phyloP scores from a whole-genome alignment of 2,113 vertebrate species.

The Mormoops blainvillei region DNA sequence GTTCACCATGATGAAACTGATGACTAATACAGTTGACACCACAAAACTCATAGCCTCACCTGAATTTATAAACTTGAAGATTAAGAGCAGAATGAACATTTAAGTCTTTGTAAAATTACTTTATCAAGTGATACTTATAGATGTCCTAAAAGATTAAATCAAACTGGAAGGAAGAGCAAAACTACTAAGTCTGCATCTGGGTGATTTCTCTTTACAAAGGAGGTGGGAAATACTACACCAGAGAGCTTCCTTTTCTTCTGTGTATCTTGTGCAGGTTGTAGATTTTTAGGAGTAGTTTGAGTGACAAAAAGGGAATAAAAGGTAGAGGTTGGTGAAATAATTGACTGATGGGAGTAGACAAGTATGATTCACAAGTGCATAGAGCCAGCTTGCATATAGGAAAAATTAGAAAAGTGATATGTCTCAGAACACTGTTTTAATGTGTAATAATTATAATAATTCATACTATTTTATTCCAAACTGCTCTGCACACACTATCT shows the following conservation, averaged over 20 bases:
- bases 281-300: not conserved
- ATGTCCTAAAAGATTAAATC: not conserved
- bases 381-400: not conserved
- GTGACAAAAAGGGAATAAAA: not conserved
- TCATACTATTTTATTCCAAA: not conserved
- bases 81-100: not conserved
- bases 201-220: not conserved
- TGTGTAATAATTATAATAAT: not conserved
- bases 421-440: not conserved
- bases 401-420: not conserved
- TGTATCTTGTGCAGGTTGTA: not conserved
- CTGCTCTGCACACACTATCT: not conserved
- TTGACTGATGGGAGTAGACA: not conserved
- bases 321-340: not conserved
- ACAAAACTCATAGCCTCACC: not conserved
- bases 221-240: not conserved
- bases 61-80: not conserved
- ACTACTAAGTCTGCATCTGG: not conserved
- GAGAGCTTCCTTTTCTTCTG: not conserved
- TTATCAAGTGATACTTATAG: not conserved
- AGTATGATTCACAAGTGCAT: not conserved
- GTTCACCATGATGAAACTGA: not conserved
- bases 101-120: not conserved
- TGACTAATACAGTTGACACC: not conserved
- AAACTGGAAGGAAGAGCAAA: not conserved